Conservation (phyloP, 2,888 invertebrate species). For the Sclerodermus sp. region DNA sequence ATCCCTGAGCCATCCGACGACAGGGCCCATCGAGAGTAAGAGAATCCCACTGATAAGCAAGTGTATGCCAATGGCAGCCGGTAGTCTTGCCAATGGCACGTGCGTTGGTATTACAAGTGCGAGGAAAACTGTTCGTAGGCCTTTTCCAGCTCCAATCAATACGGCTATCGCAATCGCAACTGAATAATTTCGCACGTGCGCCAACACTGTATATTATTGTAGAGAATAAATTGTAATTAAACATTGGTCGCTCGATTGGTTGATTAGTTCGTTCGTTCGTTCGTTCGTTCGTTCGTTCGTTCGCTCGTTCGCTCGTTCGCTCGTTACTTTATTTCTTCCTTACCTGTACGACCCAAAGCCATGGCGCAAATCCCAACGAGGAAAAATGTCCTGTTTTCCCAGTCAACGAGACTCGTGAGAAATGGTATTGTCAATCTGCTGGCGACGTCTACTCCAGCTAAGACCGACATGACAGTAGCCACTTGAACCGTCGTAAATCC, state of each 20-base stretch:
- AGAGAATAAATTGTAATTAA: no score
- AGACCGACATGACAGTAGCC: conserved; percentile 70
- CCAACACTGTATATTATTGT: conserved; percentile 62
- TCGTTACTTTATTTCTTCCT: conserved; percentile 40
- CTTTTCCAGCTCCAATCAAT: conserved; percentile 72
- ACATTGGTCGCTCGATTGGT: no score
- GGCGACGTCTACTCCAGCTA: conserved; percentile 68
- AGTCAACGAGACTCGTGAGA: conserved; percentile 69
- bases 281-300: no score
- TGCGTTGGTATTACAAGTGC: conserved; percentile 73
- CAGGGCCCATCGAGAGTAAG: conserved; percentile 66
- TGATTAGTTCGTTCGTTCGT: no score
- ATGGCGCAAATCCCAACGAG: conserved; percentile 69
- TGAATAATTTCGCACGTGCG: conserved; percentile 63
- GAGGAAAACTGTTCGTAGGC: conserved; percentile 73
- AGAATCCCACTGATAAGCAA: conserved; percentile 68
- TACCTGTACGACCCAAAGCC: conserved; percentile 69
- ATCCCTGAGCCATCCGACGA: conserved; percentile 71
- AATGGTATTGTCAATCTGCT: conserved; percentile 71
- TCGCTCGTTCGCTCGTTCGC: no score
- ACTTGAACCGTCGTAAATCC: conserved; percentile 65
- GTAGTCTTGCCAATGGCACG: conserved; percentile 70
- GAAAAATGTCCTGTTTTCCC: conserved; percentile 73
- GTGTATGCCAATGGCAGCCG: conserved; percentile 73
- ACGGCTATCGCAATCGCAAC: conserved; percentile 65